A percentile compares a stretch with the other conserved stretches of the same genome.
These are phyloP conservation scores for Melopsittacus undulatus DNA, from an alignment of 2,797 vertebrate genomes.

Conservation along the genomic window DNA sequence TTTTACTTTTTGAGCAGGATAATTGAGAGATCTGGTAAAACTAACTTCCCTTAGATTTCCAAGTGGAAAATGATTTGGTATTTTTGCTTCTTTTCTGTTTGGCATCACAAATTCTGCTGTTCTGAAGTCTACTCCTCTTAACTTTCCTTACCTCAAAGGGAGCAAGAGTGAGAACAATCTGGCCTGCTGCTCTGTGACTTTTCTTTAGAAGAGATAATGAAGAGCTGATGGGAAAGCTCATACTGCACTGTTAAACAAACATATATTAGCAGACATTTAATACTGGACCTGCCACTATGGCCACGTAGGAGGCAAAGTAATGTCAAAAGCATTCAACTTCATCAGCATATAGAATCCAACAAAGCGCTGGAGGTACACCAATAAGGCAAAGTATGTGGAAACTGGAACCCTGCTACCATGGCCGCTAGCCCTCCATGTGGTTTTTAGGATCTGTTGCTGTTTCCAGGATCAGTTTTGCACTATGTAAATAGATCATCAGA, in stretches of 20 bases:
- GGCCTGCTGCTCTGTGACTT: neutral
- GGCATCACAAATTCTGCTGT: neutral
- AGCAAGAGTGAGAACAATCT: neutral
- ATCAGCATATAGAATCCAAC: neutral
- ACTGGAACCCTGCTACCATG: neutral
- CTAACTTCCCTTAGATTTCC: neutral
- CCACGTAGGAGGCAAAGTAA: neutral
- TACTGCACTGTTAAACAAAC: neutral
- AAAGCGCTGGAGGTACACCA: fast-evolving
- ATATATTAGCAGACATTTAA: neutral
- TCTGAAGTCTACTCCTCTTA: neutral
- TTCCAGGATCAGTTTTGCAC: neutral
- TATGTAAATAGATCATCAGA: neutral
- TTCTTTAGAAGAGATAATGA: neutral
- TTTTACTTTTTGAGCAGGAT: neutral
- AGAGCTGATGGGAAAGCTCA: neutral
- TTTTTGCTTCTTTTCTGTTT: neutral
- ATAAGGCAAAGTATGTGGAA: neutral
- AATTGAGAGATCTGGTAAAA: neutral
- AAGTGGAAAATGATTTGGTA: neutral
- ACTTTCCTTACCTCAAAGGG: neutral
- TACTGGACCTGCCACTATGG: neutral
- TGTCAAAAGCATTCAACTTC: neutral
- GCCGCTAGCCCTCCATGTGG: fast-evolving
- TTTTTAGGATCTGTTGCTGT: neutral